A percentile compares a stretch with the other conserved stretches of the same genome.
Conservation (phyloP, 2,797 vertebrate genomes). For the Lepilemur septentrionalis region DNA sequence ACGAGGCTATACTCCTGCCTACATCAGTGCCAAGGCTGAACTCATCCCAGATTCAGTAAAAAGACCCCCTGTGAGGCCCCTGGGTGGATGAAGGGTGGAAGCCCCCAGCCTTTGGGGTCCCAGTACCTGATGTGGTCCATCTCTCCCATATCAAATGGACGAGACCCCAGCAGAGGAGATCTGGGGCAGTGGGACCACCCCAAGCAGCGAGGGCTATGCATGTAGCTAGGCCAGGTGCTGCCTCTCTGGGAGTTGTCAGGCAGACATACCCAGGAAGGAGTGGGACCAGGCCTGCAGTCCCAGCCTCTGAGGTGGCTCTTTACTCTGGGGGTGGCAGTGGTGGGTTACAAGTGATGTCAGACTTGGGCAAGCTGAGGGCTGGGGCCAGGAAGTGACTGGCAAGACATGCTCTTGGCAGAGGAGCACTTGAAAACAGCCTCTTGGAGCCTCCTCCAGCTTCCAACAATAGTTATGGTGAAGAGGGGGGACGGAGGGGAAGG, state of each 20-base stretch:
- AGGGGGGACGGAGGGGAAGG: slow-evolving; percentile 7
- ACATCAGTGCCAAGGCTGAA: neutral
- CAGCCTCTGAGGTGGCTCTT: neutral
- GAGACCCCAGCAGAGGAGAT: neutral
- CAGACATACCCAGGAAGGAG: neutral
- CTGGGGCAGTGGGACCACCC: neutral
- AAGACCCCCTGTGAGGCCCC: neutral
- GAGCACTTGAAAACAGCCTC: neutral
- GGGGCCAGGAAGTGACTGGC: neutral
- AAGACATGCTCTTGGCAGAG: slow-evolving; percentile 19
- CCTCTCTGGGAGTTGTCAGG: neutral
- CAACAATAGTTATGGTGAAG: neutral
- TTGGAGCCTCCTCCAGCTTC: neutral
- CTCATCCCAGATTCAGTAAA: neutral
- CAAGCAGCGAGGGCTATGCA: neutral
- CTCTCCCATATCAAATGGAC: neutral
- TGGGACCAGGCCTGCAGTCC: neutral
- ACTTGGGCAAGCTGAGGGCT: neutral
- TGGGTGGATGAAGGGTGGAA: neutral
- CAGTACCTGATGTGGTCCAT: neutral
- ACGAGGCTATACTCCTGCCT: neutral
- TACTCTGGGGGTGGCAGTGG: neutral
- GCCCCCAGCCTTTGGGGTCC: neutral
- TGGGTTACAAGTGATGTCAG: neutral
- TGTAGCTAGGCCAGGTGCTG: neutral